Conservation (phyloP, 37 sponge, comb jelly and placozoan genomes). For the Eunapius fragilis region DNA sequence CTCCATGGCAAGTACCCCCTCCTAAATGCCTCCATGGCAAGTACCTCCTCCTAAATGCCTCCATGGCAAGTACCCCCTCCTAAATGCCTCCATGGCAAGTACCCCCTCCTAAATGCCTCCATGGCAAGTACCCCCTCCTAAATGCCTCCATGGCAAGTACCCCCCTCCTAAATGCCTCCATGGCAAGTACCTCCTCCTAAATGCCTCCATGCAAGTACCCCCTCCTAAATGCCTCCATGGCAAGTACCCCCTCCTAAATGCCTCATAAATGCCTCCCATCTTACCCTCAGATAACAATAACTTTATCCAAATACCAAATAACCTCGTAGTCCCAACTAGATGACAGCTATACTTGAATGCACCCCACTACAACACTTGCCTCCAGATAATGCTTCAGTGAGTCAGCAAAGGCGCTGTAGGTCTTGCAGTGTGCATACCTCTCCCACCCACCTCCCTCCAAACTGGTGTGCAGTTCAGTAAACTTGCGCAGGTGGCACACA, state of each 20-base stretch:
- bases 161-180: background rate
- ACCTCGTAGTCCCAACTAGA: too few relatives aligned
- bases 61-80: background rate
- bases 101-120: background rate
- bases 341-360: too few relatives aligned
- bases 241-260: too few relatives aligned
- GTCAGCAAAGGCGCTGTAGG: conserved; percentile 38
- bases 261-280: too few relatives aligned
- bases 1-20: background rate
- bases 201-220: background rate
- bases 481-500: conserved; percentile 7
- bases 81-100: background rate
- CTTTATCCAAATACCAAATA: background rate
- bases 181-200: background rate
- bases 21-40: background rate
- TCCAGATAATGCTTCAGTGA: conserved; percentile 11
- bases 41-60: background rate
- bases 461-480: background rate
- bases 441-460: background rate
- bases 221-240: too few relatives aligned
- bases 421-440: conserved; percentile 5
- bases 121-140: background rate
- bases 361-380: background rate
- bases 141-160: background rate
- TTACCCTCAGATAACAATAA: background rate